phyloP scores from a whole-genome alignment of 2,113 vertebrate genomes.

The Jacana jacana region DNA sequence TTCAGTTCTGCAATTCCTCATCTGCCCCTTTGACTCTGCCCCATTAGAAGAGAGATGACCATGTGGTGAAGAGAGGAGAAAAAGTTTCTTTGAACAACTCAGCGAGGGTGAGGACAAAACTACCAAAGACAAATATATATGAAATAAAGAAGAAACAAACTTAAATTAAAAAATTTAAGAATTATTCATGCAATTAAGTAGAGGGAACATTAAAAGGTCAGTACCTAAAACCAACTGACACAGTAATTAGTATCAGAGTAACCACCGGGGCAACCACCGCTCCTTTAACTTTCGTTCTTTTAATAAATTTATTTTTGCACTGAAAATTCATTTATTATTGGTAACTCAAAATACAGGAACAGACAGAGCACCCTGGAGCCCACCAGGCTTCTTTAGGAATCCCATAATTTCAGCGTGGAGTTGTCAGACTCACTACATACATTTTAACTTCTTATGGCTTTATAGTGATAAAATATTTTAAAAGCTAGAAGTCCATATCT shows the following conservation, averaged over 20 bases:
- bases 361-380: not conserved
- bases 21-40: not conserved
- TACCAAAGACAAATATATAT: not conserved
- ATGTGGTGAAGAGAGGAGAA: not conserved
- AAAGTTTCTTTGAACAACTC: not conserved
- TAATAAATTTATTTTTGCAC: not conserved
- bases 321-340: not conserved
- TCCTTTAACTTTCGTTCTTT: not conserved
- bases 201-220: not conserved
- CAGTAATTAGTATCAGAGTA: not conserved
- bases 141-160: not conserved
- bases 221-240: not conserved
- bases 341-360: not conserved
- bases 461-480: not conserved
- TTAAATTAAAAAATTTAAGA: not conserved
- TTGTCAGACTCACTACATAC: not conserved
- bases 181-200: not conserved
- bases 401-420: accelerated
- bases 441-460: not conserved
- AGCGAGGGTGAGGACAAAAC: not conserved
- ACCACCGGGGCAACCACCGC: not conserved
- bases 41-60: accelerated
- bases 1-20: not conserved
- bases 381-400: not conserved
- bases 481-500: not conserved